phyloP scores from a whole-genome alignment of 2,888 invertebrate genomes.

The Cephus spinipes region DNA sequence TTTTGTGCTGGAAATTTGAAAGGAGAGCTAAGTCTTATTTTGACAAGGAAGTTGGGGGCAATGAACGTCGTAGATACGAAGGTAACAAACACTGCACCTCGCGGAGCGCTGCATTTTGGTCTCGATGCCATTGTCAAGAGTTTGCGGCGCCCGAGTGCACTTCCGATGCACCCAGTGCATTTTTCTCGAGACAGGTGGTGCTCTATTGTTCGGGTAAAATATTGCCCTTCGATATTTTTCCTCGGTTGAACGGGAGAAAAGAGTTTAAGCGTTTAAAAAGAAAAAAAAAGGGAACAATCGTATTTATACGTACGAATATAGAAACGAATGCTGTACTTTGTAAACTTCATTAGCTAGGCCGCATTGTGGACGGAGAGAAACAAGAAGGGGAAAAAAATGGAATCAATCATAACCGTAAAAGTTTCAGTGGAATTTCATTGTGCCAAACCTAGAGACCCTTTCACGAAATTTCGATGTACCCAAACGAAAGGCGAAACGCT shows the following conservation, averaged over 20 bases:
- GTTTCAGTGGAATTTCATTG: not conserved
- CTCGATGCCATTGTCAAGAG: not conserved
- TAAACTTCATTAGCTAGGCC: not conserved
- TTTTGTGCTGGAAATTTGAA: not conserved
- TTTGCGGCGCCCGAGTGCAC: slow-evolving; percentile 2
- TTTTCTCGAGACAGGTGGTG: slow-evolving; percentile 41
- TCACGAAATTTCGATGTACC: not conserved
- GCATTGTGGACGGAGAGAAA: not conserved
- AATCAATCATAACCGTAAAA: not conserved
- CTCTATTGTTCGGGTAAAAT: slow-evolving; percentile 56
- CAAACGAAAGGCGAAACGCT: not conserved
- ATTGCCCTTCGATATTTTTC: slow-evolving; percentile 57
- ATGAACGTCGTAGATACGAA: not conserved
- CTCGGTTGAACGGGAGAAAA: not conserved
- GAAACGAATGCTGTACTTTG: not conserved
- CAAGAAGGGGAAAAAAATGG: not conserved
- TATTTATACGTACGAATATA: not conserved
- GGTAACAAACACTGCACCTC: not conserved
- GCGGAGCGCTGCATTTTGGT: not conserved
- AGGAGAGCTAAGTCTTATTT: not conserved
- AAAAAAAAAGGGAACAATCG: not conserved
- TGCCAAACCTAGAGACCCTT: not conserved
- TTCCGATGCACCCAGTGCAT: slow-evolving; percentile 13
- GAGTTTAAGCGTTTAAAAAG: not conserved
- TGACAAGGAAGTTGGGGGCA: not conserved